Evolutionary conservation across 2,797 vertebrate species (phyloP).

Genomic region (Pipistrellus kuhlii): DNA sequence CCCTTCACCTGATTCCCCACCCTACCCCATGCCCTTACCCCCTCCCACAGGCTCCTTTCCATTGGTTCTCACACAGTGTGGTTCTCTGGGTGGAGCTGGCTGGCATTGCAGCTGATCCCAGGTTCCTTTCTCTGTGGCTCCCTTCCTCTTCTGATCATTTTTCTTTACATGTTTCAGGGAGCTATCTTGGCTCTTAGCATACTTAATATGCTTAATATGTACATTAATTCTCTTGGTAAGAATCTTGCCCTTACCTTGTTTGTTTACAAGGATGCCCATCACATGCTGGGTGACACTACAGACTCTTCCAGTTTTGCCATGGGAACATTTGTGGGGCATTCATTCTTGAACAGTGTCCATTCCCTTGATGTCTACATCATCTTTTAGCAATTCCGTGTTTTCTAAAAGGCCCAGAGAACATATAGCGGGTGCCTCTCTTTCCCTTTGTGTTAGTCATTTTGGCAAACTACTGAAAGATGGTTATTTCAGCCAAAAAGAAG

Average conservation of each 20-base stretch:
- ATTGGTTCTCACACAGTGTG: not conserved
- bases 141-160: not conserved
- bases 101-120: not conserved
- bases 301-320: not conserved
- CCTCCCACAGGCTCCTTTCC: not conserved
- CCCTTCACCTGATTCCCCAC: no score
- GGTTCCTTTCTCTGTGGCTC: not conserved
- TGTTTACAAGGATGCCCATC: not conserved
- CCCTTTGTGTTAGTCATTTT: not conserved
- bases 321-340: not conserved
- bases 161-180: not conserved
- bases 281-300: not conserved
- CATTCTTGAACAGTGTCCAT: not conserved
- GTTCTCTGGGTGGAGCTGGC: not conserved
- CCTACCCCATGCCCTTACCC: no score
- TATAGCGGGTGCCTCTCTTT: not conserved
- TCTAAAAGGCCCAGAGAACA: not conserved
- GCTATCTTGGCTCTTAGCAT: not conserved
- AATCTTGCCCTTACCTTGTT: not conserved
- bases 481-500: not conserved
- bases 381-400: not conserved
- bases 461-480: not conserved
- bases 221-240: not conserved
- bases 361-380: not conserved
- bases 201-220: not conserved